These are phyloP conservation scores for Cherax destructor DNA, from an alignment of 1,140 invertebrate species.

Conservation along the genomic window DNA sequence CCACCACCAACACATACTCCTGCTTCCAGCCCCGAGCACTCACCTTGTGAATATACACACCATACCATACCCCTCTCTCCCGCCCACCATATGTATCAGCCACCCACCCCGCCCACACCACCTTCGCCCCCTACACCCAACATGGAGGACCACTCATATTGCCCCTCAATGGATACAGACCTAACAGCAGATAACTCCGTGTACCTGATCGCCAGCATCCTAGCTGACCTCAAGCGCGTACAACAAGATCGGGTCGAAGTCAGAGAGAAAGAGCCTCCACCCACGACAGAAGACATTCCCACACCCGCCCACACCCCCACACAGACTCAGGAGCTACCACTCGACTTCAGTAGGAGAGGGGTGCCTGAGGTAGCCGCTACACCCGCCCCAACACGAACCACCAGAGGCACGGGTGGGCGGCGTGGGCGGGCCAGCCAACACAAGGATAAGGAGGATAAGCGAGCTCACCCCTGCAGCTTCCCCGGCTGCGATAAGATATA, in stretches of 20 bases:
- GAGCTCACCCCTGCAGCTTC: constrained; percentile 82
- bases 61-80: constrained; percentile 49
- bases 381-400: background rate
- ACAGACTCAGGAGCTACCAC: constrained; percentile 17
- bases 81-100: constrained; percentile 63
- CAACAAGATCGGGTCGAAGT: constrained; percentile 78
- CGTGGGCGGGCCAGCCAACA: constrained; percentile 73
- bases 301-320: constrained; percentile 6
- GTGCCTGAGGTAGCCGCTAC: constrained; percentile 37
- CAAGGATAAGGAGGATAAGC: constrained; percentile 74
- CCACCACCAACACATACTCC: constrained; percentile 62
- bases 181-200: constrained; percentile 73
- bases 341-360: constrained; percentile 55
- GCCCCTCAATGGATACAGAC: constrained; percentile 47
- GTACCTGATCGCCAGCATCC: constrained; percentile 78
- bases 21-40: constrained; percentile 62
- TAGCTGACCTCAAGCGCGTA: constrained; percentile 79
- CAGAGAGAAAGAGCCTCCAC: constrained; percentile 10
- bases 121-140: constrained; percentile 54
- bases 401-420: constrained; percentile 27
- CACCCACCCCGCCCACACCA: constrained; percentile 57
- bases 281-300: constrained; percentile 8
- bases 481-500: constrained; percentile 85
- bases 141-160: constrained; percentile 40
- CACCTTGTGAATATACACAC: constrained; percentile 52